A percentile compares a stretch with the other conserved stretches of the same genome.
Evolutionary conservation across 2,113 vertebrate genomes (phyloP).

Genomic region (Mormoops blainvillei): DNA sequence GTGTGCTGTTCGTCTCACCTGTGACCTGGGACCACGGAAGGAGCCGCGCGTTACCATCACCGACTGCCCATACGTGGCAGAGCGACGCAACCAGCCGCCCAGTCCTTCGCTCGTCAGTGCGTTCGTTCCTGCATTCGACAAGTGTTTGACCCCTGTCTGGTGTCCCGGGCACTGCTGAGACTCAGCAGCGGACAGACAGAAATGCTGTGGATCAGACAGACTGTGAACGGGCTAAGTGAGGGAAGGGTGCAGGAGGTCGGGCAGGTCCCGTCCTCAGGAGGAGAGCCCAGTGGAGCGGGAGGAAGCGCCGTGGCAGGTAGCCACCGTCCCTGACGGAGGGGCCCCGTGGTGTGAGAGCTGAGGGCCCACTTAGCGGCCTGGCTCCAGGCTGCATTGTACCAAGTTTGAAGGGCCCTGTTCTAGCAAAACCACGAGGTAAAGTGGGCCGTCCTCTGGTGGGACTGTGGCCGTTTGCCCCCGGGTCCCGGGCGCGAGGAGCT

Average conservation of each 20-base stretch:
- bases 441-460: not conserved
- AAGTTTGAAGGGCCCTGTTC: not conserved
- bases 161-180: too few species aligned
- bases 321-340: not conserved
- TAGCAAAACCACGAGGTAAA: accelerated
- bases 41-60: too few species aligned
- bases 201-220: not conserved
- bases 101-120: too few species aligned
- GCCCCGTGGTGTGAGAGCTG: not conserved
- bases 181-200: not conserved
- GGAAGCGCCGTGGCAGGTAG: accelerated
- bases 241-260: not conserved
- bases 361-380: not conserved
- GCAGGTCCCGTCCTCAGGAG: not conserved
- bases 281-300: too few species aligned
- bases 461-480: not conserved
- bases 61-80: too few species aligned
- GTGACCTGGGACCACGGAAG: too few species aligned
- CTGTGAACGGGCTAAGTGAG: not conserved
- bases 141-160: too few species aligned
- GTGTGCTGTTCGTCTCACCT: too few species aligned
- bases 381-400: accelerated
- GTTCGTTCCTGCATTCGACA: too few species aligned
- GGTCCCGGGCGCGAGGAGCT: not conserved
- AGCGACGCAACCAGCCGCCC: too few species aligned